Conservation (phyloP, 1,140 invertebrate species). For the Daktulosphaira vitifoliae region DNA sequence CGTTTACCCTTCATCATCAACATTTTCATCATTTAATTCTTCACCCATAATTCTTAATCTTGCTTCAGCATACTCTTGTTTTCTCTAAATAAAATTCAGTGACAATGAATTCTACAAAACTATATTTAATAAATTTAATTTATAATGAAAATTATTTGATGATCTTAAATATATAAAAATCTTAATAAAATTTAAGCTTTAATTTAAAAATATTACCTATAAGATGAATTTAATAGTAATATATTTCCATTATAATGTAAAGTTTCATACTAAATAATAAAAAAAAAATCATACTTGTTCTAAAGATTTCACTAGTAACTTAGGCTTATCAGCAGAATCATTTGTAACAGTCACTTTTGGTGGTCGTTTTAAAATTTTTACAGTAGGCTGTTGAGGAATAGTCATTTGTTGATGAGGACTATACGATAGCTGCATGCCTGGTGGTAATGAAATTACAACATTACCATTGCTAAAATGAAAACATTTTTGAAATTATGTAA, state of each 20-base stretch:
- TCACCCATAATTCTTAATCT: conserved; percentile 27
- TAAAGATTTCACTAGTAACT: conserved; percentile 20
- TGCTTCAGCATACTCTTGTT: conserved; percentile 30
- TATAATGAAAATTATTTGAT: not conserved
- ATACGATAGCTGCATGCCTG: conserved; percentile 12
- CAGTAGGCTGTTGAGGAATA: conserved; percentile 14
- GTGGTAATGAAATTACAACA: conserved; percentile 25
- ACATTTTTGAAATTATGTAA: not conserved
- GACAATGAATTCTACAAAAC: too few relatives aligned
- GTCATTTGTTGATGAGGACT: conserved; percentile 23
- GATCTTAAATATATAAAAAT: too few relatives aligned
- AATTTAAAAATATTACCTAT: too few relatives aligned
- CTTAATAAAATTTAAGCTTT: too few relatives aligned
- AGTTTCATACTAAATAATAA: too few relatives aligned
- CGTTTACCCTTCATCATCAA: conserved; percentile 28
- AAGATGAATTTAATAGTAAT: too few relatives aligned
- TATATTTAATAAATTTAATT: not conserved
- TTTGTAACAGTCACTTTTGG: conserved; percentile 3
- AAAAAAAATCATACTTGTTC: conserved; percentile 15
- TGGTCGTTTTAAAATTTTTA: conserved; percentile 27
- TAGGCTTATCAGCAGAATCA: conserved; percentile 25
- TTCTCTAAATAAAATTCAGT: conserved; percentile 9
- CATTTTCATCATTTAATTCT: conserved; percentile 15
- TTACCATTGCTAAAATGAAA: conserved; percentile 23
- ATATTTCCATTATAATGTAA: too few relatives aligned